Conservation (phyloP, 2,797 vertebrate genomes). For the Lepidocolaptes lacrymiger region DNA sequence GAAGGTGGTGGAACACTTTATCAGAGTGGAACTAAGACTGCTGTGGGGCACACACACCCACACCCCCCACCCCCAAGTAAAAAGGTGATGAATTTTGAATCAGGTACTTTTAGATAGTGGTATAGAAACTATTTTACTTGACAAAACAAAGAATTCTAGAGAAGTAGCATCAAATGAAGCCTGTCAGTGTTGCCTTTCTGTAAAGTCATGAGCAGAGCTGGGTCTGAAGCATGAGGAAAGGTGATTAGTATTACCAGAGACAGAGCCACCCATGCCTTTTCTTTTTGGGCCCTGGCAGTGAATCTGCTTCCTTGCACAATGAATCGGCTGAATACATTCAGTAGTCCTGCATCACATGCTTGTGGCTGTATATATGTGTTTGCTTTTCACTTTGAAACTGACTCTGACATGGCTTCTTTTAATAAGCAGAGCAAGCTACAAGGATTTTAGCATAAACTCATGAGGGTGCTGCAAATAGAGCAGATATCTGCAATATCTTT, state of each 20-base stretch:
- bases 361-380: accelerated
- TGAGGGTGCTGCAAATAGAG: neutral
- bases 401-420: neutral
- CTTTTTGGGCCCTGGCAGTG: neutral
- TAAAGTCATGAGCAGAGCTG: neutral
- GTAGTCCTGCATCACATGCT: neutral
- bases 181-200: neutral
- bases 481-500: neutral
- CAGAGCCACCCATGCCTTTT: neutral
- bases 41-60: neutral
- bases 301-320: neutral
- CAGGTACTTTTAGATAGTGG: neutral
- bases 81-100: neutral
- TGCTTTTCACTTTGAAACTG: neutral
- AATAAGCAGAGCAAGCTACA: neutral
- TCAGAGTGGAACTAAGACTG: neutral
- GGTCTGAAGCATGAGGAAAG: neutral
- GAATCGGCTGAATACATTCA: neutral
- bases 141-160: neutral
- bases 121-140: neutral
- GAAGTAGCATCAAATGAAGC: neutral
- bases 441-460: neutral
- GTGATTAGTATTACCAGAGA: neutral
- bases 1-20: neutral
- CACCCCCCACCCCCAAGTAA: neutral